These are phyloP conservation scores for Brenthis hecate DNA, from an alignment of 2,888 invertebrate species.

Conservation along the genomic window DNA sequence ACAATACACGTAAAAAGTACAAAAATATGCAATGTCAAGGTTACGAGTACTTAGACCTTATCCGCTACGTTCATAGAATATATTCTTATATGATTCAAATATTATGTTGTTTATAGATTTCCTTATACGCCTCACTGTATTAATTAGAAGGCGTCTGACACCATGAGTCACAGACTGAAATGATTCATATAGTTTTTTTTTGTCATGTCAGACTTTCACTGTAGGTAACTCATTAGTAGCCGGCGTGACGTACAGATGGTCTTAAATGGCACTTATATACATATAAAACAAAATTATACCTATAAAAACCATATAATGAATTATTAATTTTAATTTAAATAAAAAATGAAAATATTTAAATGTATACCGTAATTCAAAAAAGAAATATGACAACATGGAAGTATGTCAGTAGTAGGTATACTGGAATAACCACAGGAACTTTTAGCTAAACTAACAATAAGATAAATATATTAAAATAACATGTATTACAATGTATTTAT, in stretches of 20 bases:
- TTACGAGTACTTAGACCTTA: slow-evolving; percentile 22
- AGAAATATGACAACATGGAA: too few species aligned
- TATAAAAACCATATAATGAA: neutral
- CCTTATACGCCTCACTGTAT: slow-evolving; percentile 34
- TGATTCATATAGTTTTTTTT: slow-evolving; percentile 39
- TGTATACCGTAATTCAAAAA: too few species aligned
- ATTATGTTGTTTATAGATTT: slow-evolving; percentile 28
- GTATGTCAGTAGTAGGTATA: too few species aligned
- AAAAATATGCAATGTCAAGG: slow-evolving; percentile 59
- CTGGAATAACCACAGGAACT: too few species aligned
- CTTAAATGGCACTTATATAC: slow-evolving; percentile 5
- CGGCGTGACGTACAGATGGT: slow-evolving; percentile 28
- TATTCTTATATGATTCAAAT: slow-evolving; percentile 31
- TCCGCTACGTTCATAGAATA: neutral
- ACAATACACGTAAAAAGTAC: slow-evolving; percentile 44
- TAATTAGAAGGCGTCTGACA: slow-evolving; percentile 32
- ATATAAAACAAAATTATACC: slow-evolving; percentile 9
- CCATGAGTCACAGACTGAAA: slow-evolving; percentile 39
- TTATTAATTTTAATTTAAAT: neutral
- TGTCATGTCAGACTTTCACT: slow-evolving; percentile 39
- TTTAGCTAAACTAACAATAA: too few species aligned
- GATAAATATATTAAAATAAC: too few species aligned
- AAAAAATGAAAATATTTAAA: too few species aligned
- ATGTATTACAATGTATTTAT: neutral
- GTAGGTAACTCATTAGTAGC: slow-evolving; percentile 31